Conservation (phyloP, 2,888 invertebrate species). For the Ichneumon xanthorius region DNA sequence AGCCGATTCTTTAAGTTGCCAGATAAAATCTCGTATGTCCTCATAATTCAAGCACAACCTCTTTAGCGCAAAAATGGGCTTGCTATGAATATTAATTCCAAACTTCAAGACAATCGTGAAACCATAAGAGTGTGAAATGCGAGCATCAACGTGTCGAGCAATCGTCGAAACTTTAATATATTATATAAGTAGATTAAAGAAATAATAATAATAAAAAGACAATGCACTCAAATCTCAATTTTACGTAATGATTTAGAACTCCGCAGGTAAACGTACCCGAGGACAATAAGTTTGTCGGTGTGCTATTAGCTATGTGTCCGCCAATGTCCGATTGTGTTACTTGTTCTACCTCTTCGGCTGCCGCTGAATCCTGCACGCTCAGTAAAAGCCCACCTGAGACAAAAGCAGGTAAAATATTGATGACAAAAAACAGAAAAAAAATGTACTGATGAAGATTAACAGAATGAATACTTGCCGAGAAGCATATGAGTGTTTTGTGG, state of each 20-base stretch:
- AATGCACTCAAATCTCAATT: slow-evolving; percentile 68
- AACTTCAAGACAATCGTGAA: slow-evolving; percentile 33
- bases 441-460: slow-evolving; percentile 36
- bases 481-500: slow-evolving; percentile 95
- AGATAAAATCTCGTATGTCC: background rate
- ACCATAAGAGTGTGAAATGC: slow-evolving; percentile 44
- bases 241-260: slow-evolving; percentile 43
- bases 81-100: slow-evolving; percentile 22
- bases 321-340: slow-evolving; percentile 86
- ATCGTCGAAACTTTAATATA: slow-evolving; percentile 31
- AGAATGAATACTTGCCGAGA: slow-evolving; percentile 85
- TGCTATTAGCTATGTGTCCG: slow-evolving; percentile 84
- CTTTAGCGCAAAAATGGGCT: slow-evolving; percentile 44
- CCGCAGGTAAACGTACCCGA: slow-evolving; percentile 87
- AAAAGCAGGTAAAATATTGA: slow-evolving; percentile 27
- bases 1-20: background rate
- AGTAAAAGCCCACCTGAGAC: slow-evolving; percentile 89
- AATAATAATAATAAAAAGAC: slow-evolving; percentile 52
- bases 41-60: slow-evolving; percentile 20
- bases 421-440: slow-evolving; percentile 69
- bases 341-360: slow-evolving; percentile 90
- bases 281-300: slow-evolving; percentile 88
- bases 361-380: slow-evolving; percentile 92
- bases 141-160: slow-evolving; percentile 58
- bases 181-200: slow-evolving; percentile 39